Conservation (phyloP, 1,140 invertebrate species). For the Pseudomyrmex gracilis region DNA sequence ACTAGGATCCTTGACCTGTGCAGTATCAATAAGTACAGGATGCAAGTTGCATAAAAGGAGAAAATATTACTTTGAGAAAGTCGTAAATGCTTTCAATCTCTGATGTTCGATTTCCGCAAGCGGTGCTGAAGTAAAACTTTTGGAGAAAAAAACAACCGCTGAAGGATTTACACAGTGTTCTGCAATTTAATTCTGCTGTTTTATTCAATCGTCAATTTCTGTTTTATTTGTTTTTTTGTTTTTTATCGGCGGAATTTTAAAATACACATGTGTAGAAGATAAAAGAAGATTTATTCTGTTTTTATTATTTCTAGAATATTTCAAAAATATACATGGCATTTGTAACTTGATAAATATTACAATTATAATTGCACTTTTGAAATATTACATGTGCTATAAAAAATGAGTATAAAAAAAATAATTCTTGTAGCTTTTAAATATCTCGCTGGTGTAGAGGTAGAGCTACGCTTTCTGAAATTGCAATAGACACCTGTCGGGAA, state of each 20-base stretch:
- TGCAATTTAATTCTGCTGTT: not conserved
- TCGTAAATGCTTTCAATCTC: constrained; percentile 31
- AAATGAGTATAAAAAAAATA: too few relatives aligned
- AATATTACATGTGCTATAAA: too few relatives aligned
- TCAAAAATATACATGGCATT: too few relatives aligned
- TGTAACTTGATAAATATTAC: not conserved
- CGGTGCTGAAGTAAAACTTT: not conserved
- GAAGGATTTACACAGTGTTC: not conserved
- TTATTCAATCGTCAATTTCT: not conserved
- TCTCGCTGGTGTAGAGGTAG: too few relatives aligned
- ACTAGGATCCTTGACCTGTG: not conserved
- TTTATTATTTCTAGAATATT: not conserved
- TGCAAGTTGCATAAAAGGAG: not conserved
- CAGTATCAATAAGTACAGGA: not conserved
- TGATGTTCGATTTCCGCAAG: not conserved
- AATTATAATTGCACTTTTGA: not conserved
- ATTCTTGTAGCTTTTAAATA: too few relatives aligned
- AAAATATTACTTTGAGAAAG: not conserved
- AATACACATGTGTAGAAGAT: not conserved
- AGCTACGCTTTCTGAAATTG: too few relatives aligned
- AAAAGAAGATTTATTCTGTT: not conserved
- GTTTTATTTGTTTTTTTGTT: not conserved
- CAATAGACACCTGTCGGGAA: too few relatives aligned
- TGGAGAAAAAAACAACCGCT: not conserved
- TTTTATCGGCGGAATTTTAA: not conserved